Evolutionary conservation across 2,113 vertebrate species (phyloP), one percentile per base, ranked within the genome.

Genomic region (Motacilla tschutschensis): DNA sequence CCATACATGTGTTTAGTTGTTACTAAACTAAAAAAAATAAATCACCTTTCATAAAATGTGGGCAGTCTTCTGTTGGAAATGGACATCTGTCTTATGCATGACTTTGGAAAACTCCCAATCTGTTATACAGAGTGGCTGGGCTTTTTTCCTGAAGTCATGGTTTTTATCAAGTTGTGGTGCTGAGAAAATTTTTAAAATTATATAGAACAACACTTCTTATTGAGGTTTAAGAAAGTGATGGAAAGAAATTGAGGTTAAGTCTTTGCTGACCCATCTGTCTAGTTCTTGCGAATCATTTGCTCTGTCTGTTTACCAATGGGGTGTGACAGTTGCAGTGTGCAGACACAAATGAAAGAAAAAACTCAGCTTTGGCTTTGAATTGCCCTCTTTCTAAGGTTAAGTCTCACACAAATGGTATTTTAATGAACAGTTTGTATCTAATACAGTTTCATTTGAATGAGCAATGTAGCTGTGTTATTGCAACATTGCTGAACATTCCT

Each of bases 361-460:
- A 40, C 17, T 88, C 69, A 74, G 41, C 18, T 17, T 79, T 93
- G 48, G 35, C 33, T 80, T 25, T 89, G 59, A 89, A 81, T 89
- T 73, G 54, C 19, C 14, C 38, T 71, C 21, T 41, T 88, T 90
- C 53, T 88, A 91, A 91, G 87, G 47, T 75, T 81, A 83, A 58
- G 8, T 83, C 70, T 90, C 89, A 63, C 43, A 77, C 59, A 74
- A 93, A 90, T 26, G n/a, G 5, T 74, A 44, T 84, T 93, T 91
- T 93, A 95, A 90, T 73, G 40, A 63, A 64, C 26, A n/a, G 31
- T 82, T 83, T 53, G 6, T 76, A 82, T 79, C 69, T 74, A 60
- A 78, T 81, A 67, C 26, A 77, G 33, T 93, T 85, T 93, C 35
- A 51, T 91, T 90, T 92, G 80, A 93, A 89, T 91, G 51, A 92